A percentile compares a stretch with the other conserved stretches of the same genome.
These are phyloP conservation scores for Drosophila cognata DNA, from an alignment of 2,888 invertebrate genomes.

Conservation along the genomic window DNA sequence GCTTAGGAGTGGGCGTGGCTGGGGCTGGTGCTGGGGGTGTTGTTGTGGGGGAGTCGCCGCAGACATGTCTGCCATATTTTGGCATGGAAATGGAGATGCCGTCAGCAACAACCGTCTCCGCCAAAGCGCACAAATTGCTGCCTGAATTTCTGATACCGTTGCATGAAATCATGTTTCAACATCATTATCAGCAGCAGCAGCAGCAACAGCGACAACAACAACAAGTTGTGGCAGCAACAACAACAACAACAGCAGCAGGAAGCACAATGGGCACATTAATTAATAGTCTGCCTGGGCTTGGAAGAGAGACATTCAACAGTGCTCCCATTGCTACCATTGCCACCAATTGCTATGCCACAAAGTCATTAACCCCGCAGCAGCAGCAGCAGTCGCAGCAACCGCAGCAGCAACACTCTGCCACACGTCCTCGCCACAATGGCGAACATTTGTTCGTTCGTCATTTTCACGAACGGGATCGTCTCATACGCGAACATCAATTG, in stretches of 20 bases:
- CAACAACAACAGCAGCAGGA: slow-evolving; percentile 49
- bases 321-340: slow-evolving; percentile 20
- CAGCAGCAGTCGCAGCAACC: slow-evolving; percentile 35
- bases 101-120: slow-evolving; percentile 45
- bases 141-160: slow-evolving; percentile 78
- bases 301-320: slow-evolving; percentile 57
- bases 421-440: slow-evolving; percentile 55
- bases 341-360: slow-evolving; percentile 48
- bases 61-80: slow-evolving; percentile 80
- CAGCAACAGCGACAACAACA: slow-evolving; percentile 52
- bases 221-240: slow-evolving; percentile 26
- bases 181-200: slow-evolving; percentile 71
- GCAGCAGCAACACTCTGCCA: slow-evolving; percentile 50
- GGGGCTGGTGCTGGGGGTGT: neutral
- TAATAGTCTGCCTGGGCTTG: slow-evolving; percentile 58
- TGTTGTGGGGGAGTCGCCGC: slow-evolving; percentile 33
- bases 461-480: slow-evolving; percentile 85
- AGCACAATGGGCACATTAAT: slow-evolving; percentile 62
- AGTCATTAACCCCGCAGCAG: slow-evolving; percentile 81
- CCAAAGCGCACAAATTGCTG: slow-evolving; percentile 67
- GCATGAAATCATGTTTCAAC: slow-evolving; percentile 80
- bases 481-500: slow-evolving; percentile 85
- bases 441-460: slow-evolving; percentile 84
- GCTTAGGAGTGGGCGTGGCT: slow-evolving; percentile 6
- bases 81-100: slow-evolving; percentile 68